Base-by-base conservation (phyloP, 1,140 invertebrate genomes). In the Plectrocnemia conspersa region DNA sequence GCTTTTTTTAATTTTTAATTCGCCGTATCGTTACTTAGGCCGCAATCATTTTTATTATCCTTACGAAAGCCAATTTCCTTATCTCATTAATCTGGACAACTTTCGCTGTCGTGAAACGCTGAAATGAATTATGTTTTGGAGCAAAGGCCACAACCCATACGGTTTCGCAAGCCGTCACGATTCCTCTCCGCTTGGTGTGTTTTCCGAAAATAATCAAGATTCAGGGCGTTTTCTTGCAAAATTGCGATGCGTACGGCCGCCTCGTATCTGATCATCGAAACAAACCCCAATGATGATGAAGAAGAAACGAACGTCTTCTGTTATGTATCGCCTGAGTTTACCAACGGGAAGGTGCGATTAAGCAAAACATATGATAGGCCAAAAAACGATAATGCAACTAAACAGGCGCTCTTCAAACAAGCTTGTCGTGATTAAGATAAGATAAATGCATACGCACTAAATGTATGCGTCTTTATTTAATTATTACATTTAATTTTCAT, bases 51-150 rank as follows among this genome's bases (percentile, higher is more conserved):
- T n/a, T n/a, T n/a, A n/a, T 13, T 50, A 50, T 38, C 47, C 47
- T 50, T 50, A 35, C 47, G 47, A 50, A 50, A 50, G 47, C 21
- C 47, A 50, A 50, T 50, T 50, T 11, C 53, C 48, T 55, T 59
- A 59, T 59, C 58, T 52, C 41, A 52, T 56, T 56, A 52, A 59
- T 59, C 58, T 59, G 23, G 48, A 40, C 53, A 49, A 55, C 58
- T 59, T 59, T 59, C 58, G 52, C 58, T 41, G 48, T 56, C 40
- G 52, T 7, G 40, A 16, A 46, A 21, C 54, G 35, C 35, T 38
- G 52, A 59, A 55, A 59, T 59, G 58, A 59, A 49, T 55, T 55
- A 59, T 52, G 58, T 47, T 55, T 35, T 46, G 41, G 47, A 42
- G 52, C 53, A 59, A 52, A 59, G 58, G 58, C 52, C 48, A 52